Conservation (phyloP, 2,113 vertebrate genomes). For the Theristicus caerulescens region DNA sequence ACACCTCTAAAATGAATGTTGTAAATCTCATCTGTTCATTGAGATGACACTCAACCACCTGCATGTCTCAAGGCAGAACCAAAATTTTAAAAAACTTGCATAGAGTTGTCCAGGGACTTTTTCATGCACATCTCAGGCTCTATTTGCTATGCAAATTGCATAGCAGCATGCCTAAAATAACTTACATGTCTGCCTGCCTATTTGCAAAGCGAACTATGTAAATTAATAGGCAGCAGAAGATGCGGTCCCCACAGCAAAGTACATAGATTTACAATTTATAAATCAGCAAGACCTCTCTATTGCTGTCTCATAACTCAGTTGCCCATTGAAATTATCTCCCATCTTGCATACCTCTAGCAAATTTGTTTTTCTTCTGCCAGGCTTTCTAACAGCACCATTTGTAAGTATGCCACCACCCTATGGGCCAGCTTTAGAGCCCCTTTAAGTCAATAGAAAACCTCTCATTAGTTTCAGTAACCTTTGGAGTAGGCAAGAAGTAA, state of each 20-base stretch:
- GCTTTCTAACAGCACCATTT: not conserved
- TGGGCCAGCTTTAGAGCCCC: not conserved
- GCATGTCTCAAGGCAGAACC: not conserved
- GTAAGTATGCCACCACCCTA: not conserved
- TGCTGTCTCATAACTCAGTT: not conserved
- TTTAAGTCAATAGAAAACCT: not conserved
- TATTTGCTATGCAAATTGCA: slow-evolving; percentile 31
- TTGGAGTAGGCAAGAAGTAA: not conserved
- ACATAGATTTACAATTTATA: not conserved
- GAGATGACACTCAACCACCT: not conserved
- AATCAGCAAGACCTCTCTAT: not conserved
- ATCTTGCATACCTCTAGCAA: not conserved
- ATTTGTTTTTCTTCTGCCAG: not conserved
- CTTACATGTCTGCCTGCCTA: not conserved
- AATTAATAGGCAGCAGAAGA: not conserved
- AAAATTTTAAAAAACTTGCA: not conserved
- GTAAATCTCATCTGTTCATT: not conserved
- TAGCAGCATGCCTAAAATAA: not conserved
- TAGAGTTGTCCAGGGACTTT: not conserved
- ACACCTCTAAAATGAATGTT: not conserved
- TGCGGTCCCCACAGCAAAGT: not conserved
- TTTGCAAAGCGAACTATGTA: not conserved
- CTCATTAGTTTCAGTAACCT: not conserved
- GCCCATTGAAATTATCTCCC: not conserved
- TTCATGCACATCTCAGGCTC: not conserved